These are phyloP conservation scores for Peromyscus eremicus DNA, from an alignment of 2,797 vertebrate species.

Conservation along the genomic window DNA sequence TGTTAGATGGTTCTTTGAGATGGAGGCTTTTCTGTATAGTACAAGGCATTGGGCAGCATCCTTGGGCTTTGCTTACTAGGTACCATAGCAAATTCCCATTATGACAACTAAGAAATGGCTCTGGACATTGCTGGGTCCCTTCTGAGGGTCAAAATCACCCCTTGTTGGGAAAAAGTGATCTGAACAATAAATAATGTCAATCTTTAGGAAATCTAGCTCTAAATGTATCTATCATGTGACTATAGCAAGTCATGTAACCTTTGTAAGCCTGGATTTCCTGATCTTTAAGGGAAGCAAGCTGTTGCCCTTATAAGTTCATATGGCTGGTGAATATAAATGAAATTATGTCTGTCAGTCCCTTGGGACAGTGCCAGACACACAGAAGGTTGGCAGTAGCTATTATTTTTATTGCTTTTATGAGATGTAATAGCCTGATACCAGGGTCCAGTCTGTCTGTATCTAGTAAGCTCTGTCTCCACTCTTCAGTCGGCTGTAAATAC, in stretches of 20 bases:
- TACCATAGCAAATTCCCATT: not conserved
- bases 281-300: not conserved
- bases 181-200: not conserved
- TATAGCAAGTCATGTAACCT: not conserved
- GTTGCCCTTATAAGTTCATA: not conserved
- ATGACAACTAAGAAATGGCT: not conserved
- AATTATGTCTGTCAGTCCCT: not conserved
- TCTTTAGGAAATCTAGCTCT: not conserved
- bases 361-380: not conserved
- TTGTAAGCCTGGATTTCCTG: not conserved
- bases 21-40: not conserved
- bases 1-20: not conserved
- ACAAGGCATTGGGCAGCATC: not conserved
- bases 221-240: not conserved
- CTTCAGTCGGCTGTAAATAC: constrained; percentile 68
- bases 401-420: constrained; percentile 58
- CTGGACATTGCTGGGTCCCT: not conserved
- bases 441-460: not conserved
- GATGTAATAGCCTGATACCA: constrained; percentile 6
- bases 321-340: not conserved
- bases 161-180: not conserved
- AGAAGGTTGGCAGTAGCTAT: not conserved
- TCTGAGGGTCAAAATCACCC: not conserved
- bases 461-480: constrained; percentile 28
- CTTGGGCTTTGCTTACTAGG: not conserved